These are phyloP conservation scores for Pogoniulus pusillus DNA, from an alignment of 2,797 vertebrate species.

Conservation along the genomic window DNA sequence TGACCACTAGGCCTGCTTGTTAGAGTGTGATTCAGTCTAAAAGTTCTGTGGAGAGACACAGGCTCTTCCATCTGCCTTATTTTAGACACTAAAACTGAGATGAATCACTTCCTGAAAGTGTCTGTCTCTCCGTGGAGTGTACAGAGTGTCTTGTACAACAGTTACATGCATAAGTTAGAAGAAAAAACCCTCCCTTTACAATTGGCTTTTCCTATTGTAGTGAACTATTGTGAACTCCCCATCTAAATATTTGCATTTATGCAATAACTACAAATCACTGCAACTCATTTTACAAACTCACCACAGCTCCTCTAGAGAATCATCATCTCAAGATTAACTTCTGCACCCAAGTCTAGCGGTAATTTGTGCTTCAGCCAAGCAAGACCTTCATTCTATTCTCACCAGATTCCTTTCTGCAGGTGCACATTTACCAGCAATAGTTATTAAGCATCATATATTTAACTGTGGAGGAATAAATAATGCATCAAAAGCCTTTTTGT, in stretches of 20 bases:
- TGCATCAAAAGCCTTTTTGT: constrained; percentile 29
- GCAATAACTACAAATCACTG: neutral
- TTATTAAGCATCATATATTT: neutral
- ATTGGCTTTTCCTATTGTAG: neutral
- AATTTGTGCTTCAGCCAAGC: constrained; percentile 2
- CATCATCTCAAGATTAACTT: neutral
- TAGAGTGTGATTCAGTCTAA: neutral
- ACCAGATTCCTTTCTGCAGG: constrained; percentile 6
- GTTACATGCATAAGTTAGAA: neutral
- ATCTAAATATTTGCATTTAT: neutral
- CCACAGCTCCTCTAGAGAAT: neutral
- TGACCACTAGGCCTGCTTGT: neutral
- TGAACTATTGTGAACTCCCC: neutral
- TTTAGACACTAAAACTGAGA: constrained; percentile 4
- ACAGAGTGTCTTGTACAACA: neutral
- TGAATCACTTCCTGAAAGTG: constrained; percentile 39
- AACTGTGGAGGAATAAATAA: constrained; percentile 23
- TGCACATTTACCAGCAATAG: neutral
- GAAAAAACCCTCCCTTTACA: neutral
- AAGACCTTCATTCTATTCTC: neutral
- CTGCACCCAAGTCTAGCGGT: neutral
- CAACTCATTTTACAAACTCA: neutral
- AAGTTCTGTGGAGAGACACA: neutral
- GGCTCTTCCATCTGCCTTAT: neutral
- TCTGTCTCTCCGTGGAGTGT: neutral